phyloP scores from a whole-genome alignment of 2,888 invertebrate species.

The Drosophila leonis region DNA sequence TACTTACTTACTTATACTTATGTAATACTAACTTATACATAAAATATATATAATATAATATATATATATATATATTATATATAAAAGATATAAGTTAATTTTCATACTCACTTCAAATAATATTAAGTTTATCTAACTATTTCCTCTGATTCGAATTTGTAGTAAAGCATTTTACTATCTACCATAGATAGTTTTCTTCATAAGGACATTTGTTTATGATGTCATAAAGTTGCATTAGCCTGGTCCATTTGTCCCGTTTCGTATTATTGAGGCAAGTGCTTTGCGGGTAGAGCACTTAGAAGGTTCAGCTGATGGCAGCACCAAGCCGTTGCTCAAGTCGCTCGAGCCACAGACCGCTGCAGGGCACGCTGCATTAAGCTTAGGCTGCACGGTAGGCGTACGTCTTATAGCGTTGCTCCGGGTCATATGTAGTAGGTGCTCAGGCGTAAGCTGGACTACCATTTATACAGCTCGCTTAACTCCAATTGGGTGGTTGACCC shows the following conservation, averaged over 20 bases:
- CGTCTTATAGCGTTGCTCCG: conserved; percentile 87
- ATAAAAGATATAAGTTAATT: no score
- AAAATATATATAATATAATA: no score
- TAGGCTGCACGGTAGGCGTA: background rate
- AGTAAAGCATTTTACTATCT: background rate
- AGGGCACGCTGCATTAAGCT: background rate
- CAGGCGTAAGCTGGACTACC: background rate
- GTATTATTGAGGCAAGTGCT: conserved; percentile 99
- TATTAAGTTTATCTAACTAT: no score
- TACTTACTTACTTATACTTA: no score
- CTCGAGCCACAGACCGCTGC: background rate
- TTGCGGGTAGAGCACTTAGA: conserved; percentile 98
- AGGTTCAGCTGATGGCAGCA: background rate
- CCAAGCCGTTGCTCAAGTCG: conserved; percentile 70
- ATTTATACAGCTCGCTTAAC: background rate
- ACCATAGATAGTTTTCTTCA: background rate
- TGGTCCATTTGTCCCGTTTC: conserved; percentile 94
- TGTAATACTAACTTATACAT: no score
- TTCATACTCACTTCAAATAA: no score
- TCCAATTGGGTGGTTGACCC: background rate
- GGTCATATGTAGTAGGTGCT: conserved; percentile 84
- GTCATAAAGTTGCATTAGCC: background rate
- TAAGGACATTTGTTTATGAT: background rate
- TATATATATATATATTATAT: no score
- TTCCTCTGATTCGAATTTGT: background rate